Evolutionary conservation across 2,113 vertebrate genomes (phyloP), one percentile per base, ranked within the genome.

Genomic region (Forbesichthys papilliferus): DNA sequence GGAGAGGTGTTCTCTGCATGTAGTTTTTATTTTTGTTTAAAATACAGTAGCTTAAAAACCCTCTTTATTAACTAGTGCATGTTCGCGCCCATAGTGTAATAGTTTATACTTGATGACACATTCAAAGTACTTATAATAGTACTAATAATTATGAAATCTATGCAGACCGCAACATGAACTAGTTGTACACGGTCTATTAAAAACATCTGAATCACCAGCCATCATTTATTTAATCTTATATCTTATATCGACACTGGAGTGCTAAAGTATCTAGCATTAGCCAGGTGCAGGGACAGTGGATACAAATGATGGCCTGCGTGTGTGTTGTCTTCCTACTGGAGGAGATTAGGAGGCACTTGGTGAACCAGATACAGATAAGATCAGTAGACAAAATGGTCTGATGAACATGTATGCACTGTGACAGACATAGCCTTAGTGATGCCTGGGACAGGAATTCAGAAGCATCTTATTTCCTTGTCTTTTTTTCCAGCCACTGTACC

Each of bases 381-480:
- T 74, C 58, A 14, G 46, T 36, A 74, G 73, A 85, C 57, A 63
- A 75, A 42, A 76, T 27, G 59, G 62, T 70, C 52, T 60, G 49
- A 16, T 48, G 42, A 75, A 62, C 12, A 13, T 16, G 69, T 58
- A 16, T 51, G 58, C 73, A 70, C 56, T 80, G 63, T 75, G 60
- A 12, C 13, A 53, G 46, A 42, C 34, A 56, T n/a, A 49, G 51
- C 34, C 9, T 1, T 34, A 52, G 70, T 4, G 5, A 68, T 1
- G 47, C 64, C 56, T 34, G 14, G 5, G 64, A 16, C 53, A n/a
- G 11, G 47, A 66, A 72, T 67, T 66, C 64, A 69, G 58, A 74
- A 64, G 52, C 13, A 54, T 75, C 77, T 76, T 11, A 75, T 77
- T 78, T 74, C 61, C 70, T 66, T 36, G 63, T 68, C 36, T 66